A percentile compares a stretch with the other conserved stretches of the same genome.
phyloP scores from a whole-genome alignment of 2,797 vertebrate genomes.

The Nannoperca australis region DNA sequence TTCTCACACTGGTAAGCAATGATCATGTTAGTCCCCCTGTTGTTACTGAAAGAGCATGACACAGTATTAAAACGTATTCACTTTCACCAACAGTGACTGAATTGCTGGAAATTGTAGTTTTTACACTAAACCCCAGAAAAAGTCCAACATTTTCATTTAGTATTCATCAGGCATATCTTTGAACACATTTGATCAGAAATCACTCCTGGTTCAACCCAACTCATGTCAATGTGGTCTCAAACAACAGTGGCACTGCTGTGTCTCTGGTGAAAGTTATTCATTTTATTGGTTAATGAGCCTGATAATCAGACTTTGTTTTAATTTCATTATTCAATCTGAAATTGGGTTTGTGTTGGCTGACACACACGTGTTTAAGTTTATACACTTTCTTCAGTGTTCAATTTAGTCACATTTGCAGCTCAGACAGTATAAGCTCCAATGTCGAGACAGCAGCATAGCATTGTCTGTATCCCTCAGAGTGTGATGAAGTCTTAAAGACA shows the following conservation, averaged over 20 bases:
- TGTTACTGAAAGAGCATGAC: not conserved
- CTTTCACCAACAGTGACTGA: not conserved
- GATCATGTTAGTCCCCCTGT: not conserved
- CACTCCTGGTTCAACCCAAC: not conserved
- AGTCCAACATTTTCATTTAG: not conserved
- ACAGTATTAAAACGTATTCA: not conserved
- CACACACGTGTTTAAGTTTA: not conserved
- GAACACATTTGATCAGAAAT: not conserved
- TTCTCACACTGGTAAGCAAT: not conserved
- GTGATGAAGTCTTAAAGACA: slow-evolving; percentile 20
- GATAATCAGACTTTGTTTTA: too few relatives aligned
- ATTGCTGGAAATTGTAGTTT: not conserved
- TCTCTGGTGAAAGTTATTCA: not conserved
- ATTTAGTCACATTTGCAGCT: not conserved
- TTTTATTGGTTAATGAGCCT: too few relatives aligned
- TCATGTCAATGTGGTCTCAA: not conserved
- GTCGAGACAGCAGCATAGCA: not conserved
- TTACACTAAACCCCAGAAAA: not conserved
- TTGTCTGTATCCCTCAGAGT: slow-evolving; percentile 13
- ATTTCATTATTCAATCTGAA: not conserved
- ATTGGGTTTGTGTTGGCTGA: not conserved
- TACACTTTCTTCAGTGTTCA: not conserved
- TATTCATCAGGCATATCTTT: not conserved
- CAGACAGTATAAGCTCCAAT: not conserved
- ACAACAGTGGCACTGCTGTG: not conserved